Evolutionary conservation across 2,113 vertebrate genomes (phyloP).

Genomic region (Lanius ludovicianus): DNA sequence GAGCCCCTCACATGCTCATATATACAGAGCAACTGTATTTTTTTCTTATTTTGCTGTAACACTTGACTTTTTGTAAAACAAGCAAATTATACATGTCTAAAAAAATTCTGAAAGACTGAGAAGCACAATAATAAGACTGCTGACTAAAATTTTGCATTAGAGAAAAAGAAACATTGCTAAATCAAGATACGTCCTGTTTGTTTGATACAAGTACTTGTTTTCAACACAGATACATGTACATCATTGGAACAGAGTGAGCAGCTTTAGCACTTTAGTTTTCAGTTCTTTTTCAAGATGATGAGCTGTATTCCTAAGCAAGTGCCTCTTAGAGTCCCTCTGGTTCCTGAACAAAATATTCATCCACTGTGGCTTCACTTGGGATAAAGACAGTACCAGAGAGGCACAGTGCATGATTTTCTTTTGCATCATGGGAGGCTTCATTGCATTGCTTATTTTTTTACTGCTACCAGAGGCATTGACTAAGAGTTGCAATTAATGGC

Average conservation of each 20-base stretch:
- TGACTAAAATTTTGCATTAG: background rate
- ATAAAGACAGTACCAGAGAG: background rate
- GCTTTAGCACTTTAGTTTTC: background rate
- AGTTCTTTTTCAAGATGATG: background rate
- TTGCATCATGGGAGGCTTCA: background rate
- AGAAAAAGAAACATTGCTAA: constrained; percentile 5
- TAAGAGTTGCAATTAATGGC: background rate
- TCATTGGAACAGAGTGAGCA: background rate
- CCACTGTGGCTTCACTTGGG: background rate
- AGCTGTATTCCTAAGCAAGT: background rate
- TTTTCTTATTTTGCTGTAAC: constrained; percentile 48
- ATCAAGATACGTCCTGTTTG: background rate
- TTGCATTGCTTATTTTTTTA: background rate
- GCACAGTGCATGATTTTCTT: background rate
- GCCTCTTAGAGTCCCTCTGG: background rate
- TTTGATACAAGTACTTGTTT: background rate
- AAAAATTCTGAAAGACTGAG: constrained; percentile 8
- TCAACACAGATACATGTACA: fast-evolving
- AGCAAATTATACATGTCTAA: background rate
- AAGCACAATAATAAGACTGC: background rate
- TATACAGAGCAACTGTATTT: background rate
- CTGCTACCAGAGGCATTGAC: background rate
- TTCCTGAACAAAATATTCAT: background rate
- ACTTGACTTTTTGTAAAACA: constrained; percentile 31
- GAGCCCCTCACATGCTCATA: background rate